Percentiles rank a stretch among this genome's conserved stretches.
Evolutionary conservation across 1,140 invertebrate species (phyloP).

Genomic region (Drosophila pandora): DNA sequence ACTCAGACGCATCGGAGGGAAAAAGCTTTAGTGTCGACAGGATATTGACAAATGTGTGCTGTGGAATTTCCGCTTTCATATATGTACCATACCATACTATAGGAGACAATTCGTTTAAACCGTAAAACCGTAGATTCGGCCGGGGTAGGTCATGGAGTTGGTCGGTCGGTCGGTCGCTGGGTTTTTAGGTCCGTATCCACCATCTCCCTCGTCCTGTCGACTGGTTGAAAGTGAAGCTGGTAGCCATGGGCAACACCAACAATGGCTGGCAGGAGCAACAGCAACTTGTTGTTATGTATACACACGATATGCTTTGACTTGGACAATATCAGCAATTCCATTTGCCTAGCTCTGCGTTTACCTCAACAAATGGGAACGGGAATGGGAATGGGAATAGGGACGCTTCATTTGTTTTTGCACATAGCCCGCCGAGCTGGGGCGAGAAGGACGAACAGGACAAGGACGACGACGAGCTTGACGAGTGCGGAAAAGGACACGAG

Average conservation of each 20-base stretch:
- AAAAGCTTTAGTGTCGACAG: conserved; percentile 41
- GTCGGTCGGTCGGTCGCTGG: not conserved
- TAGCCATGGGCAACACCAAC: conserved; percentile 35
- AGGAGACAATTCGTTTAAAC: conserved; percentile 25
- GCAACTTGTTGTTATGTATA: conserved; percentile 60
- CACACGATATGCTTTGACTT: conserved; percentile 27
- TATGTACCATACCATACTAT: not conserved
- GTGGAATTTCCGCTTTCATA: conserved; percentile 24
- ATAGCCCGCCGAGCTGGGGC: conserved; percentile 18
- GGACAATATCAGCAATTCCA: conserved; percentile 46
- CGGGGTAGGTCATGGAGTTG: conserved; percentile 44
- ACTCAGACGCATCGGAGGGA: conserved; percentile 9
- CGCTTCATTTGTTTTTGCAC: conserved; percentile 56
- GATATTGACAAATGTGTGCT: conserved; percentile 52
- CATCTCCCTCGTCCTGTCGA: not conserved
- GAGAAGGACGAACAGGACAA: conserved; percentile 31
- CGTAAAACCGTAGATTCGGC: conserved; percentile 24
- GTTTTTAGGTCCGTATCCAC: not conserved
- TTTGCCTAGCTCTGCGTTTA: conserved; percentile 32
- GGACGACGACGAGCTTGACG: conserved; percentile 46
- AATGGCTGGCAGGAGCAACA: conserved; percentile 28
- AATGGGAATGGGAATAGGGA: conserved; percentile 6
- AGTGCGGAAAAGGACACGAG: conserved; percentile 50
- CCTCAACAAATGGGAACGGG: conserved; percentile 8
- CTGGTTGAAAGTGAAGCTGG: conserved; percentile 48